Percentiles rank a stretch among this genome's conserved stretches.
These are phyloP conservation scores for Metaphire vulgaris DNA, from an alignment of 1,140 invertebrate species.

Conservation along the genomic window DNA sequence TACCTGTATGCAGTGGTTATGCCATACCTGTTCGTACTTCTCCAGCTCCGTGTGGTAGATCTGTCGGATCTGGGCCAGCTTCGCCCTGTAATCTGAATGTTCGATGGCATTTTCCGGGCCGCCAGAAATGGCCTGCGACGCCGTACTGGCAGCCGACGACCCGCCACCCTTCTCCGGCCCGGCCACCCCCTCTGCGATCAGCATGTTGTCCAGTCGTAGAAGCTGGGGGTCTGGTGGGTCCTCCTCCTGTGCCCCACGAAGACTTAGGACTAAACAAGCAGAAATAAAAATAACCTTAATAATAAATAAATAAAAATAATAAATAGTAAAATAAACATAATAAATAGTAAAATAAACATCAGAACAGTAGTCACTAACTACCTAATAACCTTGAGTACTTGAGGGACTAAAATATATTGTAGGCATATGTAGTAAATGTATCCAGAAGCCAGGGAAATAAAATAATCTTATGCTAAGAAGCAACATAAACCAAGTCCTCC, in stretches of 20 bases:
- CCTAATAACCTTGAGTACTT: no score
- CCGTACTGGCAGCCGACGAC: conserved; percentile 79
- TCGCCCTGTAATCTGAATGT: conserved; percentile 97
- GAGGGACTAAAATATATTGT: no score
- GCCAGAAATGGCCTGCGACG: conserved; percentile 71
- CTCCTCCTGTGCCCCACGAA: conserved; percentile 94
- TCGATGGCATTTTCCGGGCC: conserved; percentile 85
- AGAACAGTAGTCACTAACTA: no score
- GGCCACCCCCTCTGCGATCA: conserved; percentile 97
- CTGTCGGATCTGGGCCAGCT: conserved; percentile 96
- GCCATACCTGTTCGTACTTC: conserved; percentile 96
- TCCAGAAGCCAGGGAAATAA: no score
- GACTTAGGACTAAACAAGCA: conserved; percentile 70
- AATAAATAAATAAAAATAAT: no score
- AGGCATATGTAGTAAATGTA: no score
- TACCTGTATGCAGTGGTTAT: no score
- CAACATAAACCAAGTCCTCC: no score
- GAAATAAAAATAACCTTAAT: no score
- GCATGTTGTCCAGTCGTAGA: conserved; percentile 98
- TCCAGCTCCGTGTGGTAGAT: conserved; percentile 99
- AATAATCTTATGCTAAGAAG: no score
- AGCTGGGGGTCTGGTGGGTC: conserved; percentile 97
- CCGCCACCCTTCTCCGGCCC: conserved; percentile 95
- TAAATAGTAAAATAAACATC: no score
- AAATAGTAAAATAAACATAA: no score